Evolutionary conservation across 92 coral and sea anemone genomes (phyloP).

Genomic region (Plumapathes pennacea): DNA sequence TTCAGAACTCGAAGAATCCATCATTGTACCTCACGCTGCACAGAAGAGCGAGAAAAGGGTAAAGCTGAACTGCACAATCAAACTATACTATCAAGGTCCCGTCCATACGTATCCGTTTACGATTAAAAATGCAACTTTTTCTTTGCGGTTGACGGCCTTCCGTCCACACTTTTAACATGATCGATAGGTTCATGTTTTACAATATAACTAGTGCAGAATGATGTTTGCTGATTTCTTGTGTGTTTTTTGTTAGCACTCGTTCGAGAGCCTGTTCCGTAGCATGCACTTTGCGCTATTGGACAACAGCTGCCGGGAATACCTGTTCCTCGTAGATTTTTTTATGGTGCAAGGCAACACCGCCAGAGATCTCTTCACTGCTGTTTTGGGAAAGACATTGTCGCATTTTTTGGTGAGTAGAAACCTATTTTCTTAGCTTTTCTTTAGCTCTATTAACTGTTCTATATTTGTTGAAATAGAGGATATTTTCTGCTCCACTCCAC

Average conservation of each 20-base stretch:
- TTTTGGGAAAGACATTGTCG: constrained; percentile 92
- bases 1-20: constrained; percentile 92
- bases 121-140: neutral
- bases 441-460: too few relatives aligned
- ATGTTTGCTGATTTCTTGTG: neutral
- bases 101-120: neutral
- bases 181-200: neutral
- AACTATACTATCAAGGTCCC: too few relatives aligned
- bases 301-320: constrained; percentile 92
- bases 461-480: too few relatives aligned
- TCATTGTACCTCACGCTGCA: constrained; percentile 98
- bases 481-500: too few relatives aligned
- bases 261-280: constrained; percentile 95
- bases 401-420: constrained; percentile 77
- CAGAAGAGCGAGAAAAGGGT: constrained; percentile 95
- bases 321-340: constrained; percentile 85
- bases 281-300: constrained; percentile 92
- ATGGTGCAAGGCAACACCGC: constrained; percentile 89
- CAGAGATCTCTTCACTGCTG: constrained; percentile 87
- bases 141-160: too few relatives aligned
- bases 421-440: too few relatives aligned
- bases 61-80: too few relatives aligned
- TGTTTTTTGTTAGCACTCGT: constrained; percentile 74
- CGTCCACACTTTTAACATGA: too few relatives aligned
- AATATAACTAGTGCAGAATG: neutral